Percentiles rank a stretch among this genome's conserved stretches.
Conservation (phyloP, 2,888 invertebrate species). For the Cactoblastis cactorum region DNA sequence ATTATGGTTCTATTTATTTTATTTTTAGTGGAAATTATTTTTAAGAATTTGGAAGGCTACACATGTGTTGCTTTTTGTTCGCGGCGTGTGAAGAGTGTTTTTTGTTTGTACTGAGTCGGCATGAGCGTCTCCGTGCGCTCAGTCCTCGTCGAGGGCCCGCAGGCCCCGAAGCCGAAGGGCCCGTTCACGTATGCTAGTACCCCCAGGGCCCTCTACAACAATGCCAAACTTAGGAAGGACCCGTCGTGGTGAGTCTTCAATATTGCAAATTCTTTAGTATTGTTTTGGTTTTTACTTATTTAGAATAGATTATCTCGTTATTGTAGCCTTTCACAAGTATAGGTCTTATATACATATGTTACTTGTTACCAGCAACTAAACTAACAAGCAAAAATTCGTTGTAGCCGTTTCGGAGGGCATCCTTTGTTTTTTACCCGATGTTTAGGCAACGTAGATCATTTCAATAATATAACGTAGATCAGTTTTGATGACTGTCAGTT, state of each 20-base stretch:
- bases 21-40: not conserved
- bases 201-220: slow-evolving; percentile 80
- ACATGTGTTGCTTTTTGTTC: slow-evolving; percentile 58
- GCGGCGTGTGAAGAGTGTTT: slow-evolving; percentile 48
- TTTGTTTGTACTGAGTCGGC: slow-evolving; percentile 28
- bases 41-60: not conserved
- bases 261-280: no score
- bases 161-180: slow-evolving; percentile 48
- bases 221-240: slow-evolving; percentile 70
- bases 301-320: no score
- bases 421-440: no score
- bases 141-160: slow-evolving; percentile 66
- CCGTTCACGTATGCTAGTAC: slow-evolving; percentile 81
- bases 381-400: no score
- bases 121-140: slow-evolving; percentile 67
- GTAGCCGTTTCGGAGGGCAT: no score
- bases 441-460: no score
- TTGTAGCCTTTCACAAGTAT: no score
- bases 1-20: not conserved
- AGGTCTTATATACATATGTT: no score
- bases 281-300: not conserved
- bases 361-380: no score
- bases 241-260: slow-evolving; percentile 59
- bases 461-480: no score
- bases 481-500: no score